A percentile compares a stretch with the other conserved stretches of the same genome.
Evolutionary conservation across 2,113 vertebrate genomes (phyloP).

Genomic region (Camelus bactrianus): DNA sequence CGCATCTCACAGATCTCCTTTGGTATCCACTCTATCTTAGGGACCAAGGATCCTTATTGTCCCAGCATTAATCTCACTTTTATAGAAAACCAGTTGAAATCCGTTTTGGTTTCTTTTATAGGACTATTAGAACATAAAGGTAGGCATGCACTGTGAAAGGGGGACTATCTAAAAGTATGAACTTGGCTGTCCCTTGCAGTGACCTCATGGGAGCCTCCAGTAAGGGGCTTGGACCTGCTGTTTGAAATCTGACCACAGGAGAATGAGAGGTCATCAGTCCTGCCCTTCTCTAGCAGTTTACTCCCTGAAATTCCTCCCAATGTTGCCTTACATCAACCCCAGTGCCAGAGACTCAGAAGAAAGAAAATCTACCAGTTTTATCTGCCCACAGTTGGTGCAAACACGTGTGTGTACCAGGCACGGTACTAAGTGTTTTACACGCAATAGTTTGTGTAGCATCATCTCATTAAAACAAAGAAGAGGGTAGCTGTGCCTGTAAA

Average conservation of each 20-base stretch:
- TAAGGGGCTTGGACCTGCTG: not conserved
- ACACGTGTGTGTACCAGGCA: not conserved
- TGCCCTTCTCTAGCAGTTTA: not conserved
- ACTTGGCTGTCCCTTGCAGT: not conserved
- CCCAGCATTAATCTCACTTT: not conserved
- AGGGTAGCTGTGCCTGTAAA: not conserved
- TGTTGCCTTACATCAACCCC: not conserved
- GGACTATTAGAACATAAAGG: not conserved
- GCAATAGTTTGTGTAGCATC: not conserved
- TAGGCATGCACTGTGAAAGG: not conserved
- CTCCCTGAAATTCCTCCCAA: not conserved
- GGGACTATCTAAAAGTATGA: not conserved
- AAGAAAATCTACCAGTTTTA: not conserved
- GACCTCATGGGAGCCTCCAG: not conserved
- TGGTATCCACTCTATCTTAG: not conserved
- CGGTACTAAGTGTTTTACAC: not conserved
- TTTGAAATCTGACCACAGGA: not conserved
- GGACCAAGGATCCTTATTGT: not conserved
- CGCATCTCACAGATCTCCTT: not conserved
- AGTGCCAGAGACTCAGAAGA: not conserved
- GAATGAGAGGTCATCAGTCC: not conserved
- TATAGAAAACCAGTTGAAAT: not conserved
- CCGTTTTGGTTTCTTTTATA: not conserved
- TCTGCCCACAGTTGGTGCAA: not conserved
- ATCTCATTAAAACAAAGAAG: not conserved